Evolutionary conservation across 2,888 invertebrate species (phyloP).

Genomic region (Tenthredo amoena): DNA sequence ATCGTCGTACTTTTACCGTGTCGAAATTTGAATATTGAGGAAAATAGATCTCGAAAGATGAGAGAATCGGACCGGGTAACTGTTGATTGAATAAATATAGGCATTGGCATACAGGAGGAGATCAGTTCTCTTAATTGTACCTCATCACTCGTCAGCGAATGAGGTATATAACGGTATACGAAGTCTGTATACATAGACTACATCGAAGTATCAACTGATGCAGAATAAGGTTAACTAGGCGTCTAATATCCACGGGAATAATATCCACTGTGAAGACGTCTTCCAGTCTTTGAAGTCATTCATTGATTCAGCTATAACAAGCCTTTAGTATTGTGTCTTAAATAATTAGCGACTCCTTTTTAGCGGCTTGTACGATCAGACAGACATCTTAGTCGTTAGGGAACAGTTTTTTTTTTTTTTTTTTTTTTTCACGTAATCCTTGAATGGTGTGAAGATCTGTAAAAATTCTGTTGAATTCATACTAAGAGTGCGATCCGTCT

Average conservation of each 20-base stretch:
- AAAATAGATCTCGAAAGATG: too few relatives aligned
- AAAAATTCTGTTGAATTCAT: neutral
- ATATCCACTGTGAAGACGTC: constrained; percentile 1
- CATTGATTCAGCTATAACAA: neutral
- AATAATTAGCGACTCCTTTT: neutral
- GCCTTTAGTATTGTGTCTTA: neutral
- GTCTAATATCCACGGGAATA: neutral
- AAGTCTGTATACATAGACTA: neutral
- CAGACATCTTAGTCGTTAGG: neutral
- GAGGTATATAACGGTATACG: neutral
- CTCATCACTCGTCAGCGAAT: neutral
- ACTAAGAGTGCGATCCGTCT: neutral
- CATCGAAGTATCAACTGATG: neutral
- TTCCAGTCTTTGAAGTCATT: neutral
- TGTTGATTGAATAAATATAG: neutral
- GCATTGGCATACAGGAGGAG: neutral
- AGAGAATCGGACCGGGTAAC: neutral
- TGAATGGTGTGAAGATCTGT: neutral
- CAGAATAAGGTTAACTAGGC: constrained; percentile 28
- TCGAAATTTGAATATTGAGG: neutral
- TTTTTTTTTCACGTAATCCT: neutral
- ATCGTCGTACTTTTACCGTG: neutral
- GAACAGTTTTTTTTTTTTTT: neutral
- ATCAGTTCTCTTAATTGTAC: neutral
- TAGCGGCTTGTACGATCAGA: neutral